Evolutionary conservation across 2,888 invertebrate species (phyloP).

Genomic region (Himalopsyche japonica): DNA sequence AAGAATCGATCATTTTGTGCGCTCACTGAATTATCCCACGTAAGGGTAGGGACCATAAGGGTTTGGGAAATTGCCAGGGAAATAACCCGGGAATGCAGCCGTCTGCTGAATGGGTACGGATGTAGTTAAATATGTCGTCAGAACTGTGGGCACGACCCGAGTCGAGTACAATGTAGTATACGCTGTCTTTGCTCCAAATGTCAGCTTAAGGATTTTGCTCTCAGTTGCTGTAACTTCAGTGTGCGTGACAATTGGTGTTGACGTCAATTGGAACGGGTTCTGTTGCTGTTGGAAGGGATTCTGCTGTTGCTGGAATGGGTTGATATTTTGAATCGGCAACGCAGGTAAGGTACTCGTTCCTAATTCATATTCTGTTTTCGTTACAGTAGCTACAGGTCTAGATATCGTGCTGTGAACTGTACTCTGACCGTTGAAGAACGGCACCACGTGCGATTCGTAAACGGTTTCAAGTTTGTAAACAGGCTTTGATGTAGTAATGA

Average conservation of each 20-base stretch:
- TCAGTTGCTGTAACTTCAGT: constrained; percentile 78
- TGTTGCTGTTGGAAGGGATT: constrained; percentile 65
- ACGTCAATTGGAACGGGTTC: constrained; percentile 75
- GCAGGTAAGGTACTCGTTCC: constrained; percentile 73
- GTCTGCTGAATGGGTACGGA: constrained; percentile 75
- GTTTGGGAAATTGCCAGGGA: constrained; percentile 77
- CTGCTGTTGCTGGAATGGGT: constrained; percentile 61
- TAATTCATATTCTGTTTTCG: constrained; percentile 77
- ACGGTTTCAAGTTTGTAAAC: constrained; percentile 75
- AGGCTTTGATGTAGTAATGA: constrained; percentile 79
- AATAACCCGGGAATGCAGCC: constrained; percentile 75
- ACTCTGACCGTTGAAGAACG: constrained; percentile 73
- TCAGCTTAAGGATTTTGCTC: constrained; percentile 81
- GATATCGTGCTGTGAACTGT: constrained; percentile 80
- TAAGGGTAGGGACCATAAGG: constrained; percentile 77
- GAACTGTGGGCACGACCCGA: constrained; percentile 76
- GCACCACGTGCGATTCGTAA: constrained; percentile 81
- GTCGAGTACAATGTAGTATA: constrained; percentile 86
- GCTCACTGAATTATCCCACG: constrained; percentile 63
- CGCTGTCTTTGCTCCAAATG: constrained; percentile 89
- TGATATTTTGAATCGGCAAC: constrained; percentile 56
- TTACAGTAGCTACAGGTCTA: constrained; percentile 75
- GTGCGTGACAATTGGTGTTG: constrained; percentile 79
- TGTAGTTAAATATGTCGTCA: constrained; percentile 83
- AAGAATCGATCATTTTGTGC: neutral